A percentile compares a stretch with the other conserved stretches of the same genome.
These are phyloP conservation scores for Centropus unirufus DNA, from an alignment of 2,113 vertebrate genomes.

Conservation along the genomic window DNA sequence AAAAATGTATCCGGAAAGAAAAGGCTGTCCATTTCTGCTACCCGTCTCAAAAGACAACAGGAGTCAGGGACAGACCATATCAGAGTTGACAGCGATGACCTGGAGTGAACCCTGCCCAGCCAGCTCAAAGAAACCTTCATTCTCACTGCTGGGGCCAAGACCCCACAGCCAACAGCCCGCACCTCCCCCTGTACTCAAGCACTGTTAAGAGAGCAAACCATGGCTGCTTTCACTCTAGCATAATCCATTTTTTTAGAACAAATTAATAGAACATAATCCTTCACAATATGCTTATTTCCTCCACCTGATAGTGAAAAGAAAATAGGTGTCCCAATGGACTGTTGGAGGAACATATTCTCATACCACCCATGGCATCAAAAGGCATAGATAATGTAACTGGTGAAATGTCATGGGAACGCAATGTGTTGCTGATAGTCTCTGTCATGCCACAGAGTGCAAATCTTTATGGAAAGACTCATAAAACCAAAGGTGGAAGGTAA, in stretches of 20 bases:
- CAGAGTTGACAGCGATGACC: not conserved
- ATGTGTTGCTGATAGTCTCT: not conserved
- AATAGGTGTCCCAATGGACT: too few species aligned
- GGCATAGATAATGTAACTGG: not conserved
- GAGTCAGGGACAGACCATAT: not conserved
- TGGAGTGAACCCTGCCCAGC: not conserved
- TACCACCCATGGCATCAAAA: not conserved
- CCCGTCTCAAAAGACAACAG: not conserved
- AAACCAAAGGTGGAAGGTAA: not conserved
- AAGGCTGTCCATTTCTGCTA: not conserved
- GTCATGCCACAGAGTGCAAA: not conserved
- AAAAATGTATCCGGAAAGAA: not conserved
- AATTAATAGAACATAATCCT: too few species aligned
- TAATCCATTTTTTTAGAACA: too few species aligned
- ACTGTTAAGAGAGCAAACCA: not conserved
- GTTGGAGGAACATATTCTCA: not conserved
- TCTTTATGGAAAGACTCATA: not conserved
- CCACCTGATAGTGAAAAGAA: too few species aligned
- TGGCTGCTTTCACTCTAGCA: too few species aligned
- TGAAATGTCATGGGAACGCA: not conserved
- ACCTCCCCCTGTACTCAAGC: accelerated
- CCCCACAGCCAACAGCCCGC: not conserved
- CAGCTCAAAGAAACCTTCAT: not conserved
- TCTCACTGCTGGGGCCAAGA: not conserved
- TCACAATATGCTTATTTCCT: too few species aligned